Percentiles rank a stretch among this genome's conserved stretches.
These are phyloP conservation scores for Esperia sulphurella DNA, from an alignment of 2,888 invertebrate species.

Conservation along the genomic window DNA sequence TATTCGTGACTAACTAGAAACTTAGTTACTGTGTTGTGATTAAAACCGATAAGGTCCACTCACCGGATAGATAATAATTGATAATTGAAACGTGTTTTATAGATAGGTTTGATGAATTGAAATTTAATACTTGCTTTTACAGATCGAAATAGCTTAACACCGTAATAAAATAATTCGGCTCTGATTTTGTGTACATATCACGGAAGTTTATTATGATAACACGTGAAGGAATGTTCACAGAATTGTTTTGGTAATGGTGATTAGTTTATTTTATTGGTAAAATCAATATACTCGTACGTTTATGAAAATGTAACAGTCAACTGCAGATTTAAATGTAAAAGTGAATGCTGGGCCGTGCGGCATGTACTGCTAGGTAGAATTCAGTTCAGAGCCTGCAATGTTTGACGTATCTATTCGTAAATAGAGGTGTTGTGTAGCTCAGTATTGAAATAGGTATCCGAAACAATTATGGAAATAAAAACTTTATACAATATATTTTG, in stretches of 20 bases:
- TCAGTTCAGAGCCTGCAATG: no score
- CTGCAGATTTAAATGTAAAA: no score
- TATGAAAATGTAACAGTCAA: no score
- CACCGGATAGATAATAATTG: constrained; percentile 42
- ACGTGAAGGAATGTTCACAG: constrained; percentile 1
- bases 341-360: no score
- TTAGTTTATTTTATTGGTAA: no score
- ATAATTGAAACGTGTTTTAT: constrained; percentile 34
- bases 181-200: constrained; percentile 7
- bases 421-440: no score
- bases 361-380: no score
- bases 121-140: constrained; percentile 5
- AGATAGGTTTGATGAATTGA: constrained; percentile 36
- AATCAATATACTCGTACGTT: no score
- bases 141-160: background rate
- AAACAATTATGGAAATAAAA: no score
- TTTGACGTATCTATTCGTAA: no score
- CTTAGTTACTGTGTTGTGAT: constrained; percentile 21
- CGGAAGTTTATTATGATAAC: constrained; percentile 6
- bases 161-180: background rate
- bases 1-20: constrained; percentile 26
- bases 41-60: constrained; percentile 58
- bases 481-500: no score
- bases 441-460: no score
- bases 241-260: background rate